These are phyloP conservation scores for Synanthedon tipuliformis DNA, from an alignment of 2,888 invertebrate species.

Conservation along the genomic window DNA sequence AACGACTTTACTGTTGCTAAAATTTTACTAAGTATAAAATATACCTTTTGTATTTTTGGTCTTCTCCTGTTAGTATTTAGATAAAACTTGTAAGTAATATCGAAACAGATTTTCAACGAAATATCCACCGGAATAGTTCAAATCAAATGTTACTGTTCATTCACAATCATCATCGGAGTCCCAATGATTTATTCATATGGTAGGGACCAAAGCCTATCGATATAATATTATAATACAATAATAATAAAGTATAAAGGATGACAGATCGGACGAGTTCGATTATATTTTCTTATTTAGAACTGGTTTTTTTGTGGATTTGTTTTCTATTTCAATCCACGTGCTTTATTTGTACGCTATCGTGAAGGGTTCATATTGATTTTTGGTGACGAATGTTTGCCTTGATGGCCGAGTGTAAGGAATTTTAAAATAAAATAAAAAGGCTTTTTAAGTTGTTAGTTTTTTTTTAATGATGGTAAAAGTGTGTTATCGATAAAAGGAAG, in stretches of 20 bases:
- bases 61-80: too few relatives aligned
- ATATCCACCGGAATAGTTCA: too few relatives aligned
- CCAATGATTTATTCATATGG: conserved; percentile 35
- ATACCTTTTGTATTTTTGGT: too few relatives aligned
- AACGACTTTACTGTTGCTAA: too few relatives aligned
- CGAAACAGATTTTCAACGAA: too few relatives aligned
- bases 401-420: conserved; percentile 42
- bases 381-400: conserved; percentile 51
- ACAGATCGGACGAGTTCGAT: conserved; percentile 57
- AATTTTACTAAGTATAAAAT: too few relatives aligned
- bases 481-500: conserved; percentile 1
- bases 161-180: conserved; percentile 1
- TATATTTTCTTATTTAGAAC: conserved; percentile 25
- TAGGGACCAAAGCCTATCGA: conserved; percentile 17
- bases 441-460: conserved; percentile 1
- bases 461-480: conserved; percentile 4
- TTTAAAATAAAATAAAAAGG: conserved; percentile 20
- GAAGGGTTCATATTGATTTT: conserved; percentile 65
- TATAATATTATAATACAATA: conserved; percentile 48
- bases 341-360: conserved; percentile 55
- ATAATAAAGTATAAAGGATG: conserved; percentile 24
- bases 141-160: too few relatives aligned
- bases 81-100: too few relatives aligned
- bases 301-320: conserved; percentile 29
- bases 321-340: conserved; percentile 42